These are phyloP conservation scores for Drosophila leonis DNA, from an alignment of 2,888 invertebrate species.

Conservation along the genomic window DNA sequence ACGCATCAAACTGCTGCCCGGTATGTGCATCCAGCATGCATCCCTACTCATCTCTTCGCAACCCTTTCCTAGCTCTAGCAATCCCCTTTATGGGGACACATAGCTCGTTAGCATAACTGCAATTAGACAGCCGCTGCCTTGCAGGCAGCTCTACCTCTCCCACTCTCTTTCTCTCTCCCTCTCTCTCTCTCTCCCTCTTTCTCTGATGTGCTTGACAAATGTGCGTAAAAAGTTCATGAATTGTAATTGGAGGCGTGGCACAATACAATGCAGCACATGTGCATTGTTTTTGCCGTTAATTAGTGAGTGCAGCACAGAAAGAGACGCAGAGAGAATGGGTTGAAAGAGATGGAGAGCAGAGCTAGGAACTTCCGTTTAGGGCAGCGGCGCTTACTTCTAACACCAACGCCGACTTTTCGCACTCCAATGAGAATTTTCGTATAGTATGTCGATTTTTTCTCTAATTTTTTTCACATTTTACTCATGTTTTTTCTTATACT, in stretches of 20 bases:
- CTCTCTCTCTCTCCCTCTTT: background rate
- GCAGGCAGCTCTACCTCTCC: background rate
- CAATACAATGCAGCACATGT: constrained; percentile 34
- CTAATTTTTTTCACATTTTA: constrained; percentile 22
- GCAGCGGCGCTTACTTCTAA: constrained; percentile 70
- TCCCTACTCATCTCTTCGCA: background rate
- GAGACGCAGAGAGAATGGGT: background rate
- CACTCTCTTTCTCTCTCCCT: background rate
- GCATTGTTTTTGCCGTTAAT: constrained; percentile 50
- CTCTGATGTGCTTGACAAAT: constrained; percentile 66
- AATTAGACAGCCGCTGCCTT: constrained; percentile 60
- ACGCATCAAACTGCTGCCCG: constrained; percentile 58
- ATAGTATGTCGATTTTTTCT: constrained; percentile 57
- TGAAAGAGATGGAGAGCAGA: background rate
- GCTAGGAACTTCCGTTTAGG: constrained; percentile 42
- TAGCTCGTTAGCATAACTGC: constrained; percentile 74
- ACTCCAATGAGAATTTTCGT: constrained; percentile 76
- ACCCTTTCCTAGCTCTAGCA: constrained; percentile 11
- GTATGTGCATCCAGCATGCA: constrained; percentile 4
- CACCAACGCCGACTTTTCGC: constrained; percentile 66
- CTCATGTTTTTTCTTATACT: constrained; percentile 25
- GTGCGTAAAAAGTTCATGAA: constrained; percentile 78
- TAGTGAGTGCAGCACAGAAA: constrained; percentile 27
- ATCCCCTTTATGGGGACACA: constrained; percentile 23
- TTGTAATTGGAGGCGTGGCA: constrained; percentile 59